Conservation (phyloP, 2,797 vertebrate species). For the Brotula barbata region DNA sequence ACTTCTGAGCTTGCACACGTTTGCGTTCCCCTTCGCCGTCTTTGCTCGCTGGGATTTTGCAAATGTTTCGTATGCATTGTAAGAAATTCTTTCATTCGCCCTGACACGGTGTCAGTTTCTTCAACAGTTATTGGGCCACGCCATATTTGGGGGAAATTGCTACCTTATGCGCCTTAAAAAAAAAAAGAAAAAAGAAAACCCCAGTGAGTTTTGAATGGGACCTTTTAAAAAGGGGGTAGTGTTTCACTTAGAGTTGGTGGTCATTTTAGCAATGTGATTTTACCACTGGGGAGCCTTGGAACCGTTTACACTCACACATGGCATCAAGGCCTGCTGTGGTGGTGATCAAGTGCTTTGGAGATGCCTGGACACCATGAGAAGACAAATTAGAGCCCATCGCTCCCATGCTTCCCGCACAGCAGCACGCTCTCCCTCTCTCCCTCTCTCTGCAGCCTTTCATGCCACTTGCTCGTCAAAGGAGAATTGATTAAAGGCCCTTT, state of each 20-base stretch:
- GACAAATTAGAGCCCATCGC: constrained; percentile 81
- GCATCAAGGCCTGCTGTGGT: constrained; percentile 79
- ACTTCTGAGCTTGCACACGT: constrained; percentile 27
- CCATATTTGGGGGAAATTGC: constrained; percentile 79
- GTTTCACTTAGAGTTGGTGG: constrained; percentile 80
- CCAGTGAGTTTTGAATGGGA: constrained; percentile 71
- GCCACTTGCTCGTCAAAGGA: constrained; percentile 72
- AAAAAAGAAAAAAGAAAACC: constrained; percentile 55
- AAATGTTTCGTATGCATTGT: constrained; percentile 43
- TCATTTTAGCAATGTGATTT: constrained; percentile 75
- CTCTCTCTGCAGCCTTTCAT: constrained; percentile 73
- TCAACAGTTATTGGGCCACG: constrained; percentile 71
- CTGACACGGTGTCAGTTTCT: constrained; percentile 73
- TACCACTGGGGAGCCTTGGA: constrained; percentile 77
- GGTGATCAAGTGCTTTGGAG: constrained; percentile 76
- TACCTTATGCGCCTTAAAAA: constrained; percentile 74
- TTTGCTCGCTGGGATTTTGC: constrained; percentile 30
- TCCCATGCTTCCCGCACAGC: constrained; percentile 55
- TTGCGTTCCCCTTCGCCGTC: constrained; percentile 30
- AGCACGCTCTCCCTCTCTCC: constrained; percentile 53
- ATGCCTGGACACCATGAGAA: constrained; percentile 77
- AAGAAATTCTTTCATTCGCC: constrained; percentile 50
- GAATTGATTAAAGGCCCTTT: constrained; percentile 83
- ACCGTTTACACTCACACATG: constrained; percentile 81
- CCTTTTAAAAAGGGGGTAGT: constrained; percentile 76